Percentiles rank a stretch among this genome's conserved stretches.
Conservation (phyloP, 2,888 invertebrate genomes). For the Nomada flava region DNA sequence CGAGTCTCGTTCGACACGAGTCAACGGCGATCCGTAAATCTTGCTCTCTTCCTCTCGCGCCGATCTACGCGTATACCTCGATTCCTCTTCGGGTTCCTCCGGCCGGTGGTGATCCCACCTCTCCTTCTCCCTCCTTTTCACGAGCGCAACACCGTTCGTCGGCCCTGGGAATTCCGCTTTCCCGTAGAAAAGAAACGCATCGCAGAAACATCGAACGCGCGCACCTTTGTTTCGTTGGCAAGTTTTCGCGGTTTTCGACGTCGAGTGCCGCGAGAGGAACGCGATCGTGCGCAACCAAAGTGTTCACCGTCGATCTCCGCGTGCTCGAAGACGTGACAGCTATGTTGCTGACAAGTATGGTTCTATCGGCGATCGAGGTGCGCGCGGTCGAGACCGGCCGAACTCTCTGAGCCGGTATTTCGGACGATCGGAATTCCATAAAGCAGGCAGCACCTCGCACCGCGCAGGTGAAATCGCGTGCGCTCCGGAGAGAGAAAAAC, state of each 20-base stretch:
- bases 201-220: conserved; percentile 55
- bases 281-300: neutral
- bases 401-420: neutral
- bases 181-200: conserved; percentile 61
- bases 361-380: conserved; percentile 16
- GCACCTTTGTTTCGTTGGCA: conserved; percentile 1
- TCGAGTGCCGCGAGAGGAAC: conserved; percentile 29
- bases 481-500: too few relatives aligned
- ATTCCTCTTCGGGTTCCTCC: neutral
- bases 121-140: conserved; percentile 28
- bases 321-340: neutral
- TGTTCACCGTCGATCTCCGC: neutral
- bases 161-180: conserved; percentile 60
- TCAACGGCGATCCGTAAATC: conserved; percentile 42
- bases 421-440: neutral
- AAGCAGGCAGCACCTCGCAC: neutral
- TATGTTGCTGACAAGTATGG: conserved; percentile 37
- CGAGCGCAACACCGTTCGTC: conserved; percentile 52
- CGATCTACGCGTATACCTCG: neutral
- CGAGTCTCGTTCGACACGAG: conserved; percentile 29
- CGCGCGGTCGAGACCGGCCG: conserved; percentile 18
- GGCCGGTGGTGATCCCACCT: conserved; percentile 7
- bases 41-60: neutral
- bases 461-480: too few relatives aligned
- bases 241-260: neutral